Conservation (phyloP, 2,888 invertebrate genomes). For the Pachycephus smyrnensis region DNA sequence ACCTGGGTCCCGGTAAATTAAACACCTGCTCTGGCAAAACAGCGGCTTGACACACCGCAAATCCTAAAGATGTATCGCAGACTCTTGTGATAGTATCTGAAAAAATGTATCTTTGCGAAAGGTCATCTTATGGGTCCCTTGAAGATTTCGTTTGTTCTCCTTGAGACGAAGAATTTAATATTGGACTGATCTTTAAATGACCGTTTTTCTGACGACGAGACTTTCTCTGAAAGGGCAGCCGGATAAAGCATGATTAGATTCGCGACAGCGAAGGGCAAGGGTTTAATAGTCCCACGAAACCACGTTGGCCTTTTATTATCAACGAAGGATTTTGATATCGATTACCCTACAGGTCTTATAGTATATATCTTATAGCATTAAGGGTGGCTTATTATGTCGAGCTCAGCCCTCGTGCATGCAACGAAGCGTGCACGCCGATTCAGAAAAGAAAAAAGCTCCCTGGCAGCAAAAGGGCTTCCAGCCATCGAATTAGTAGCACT, state of each 20-base stretch:
- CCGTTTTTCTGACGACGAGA: neutral
- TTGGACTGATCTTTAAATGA: neutral
- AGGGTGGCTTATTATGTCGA: neutral
- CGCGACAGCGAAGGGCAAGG: neutral
- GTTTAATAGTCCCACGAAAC: neutral
- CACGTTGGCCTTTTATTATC: neutral
- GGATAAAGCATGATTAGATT: neutral
- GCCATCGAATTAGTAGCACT: neutral
- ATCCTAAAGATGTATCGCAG: neutral
- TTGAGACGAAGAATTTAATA: neutral
- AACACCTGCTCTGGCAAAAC: constrained; percentile 56
- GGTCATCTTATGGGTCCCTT: neutral
- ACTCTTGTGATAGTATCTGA: neutral
- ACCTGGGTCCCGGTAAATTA: constrained; percentile 53
- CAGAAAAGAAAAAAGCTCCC: neutral
- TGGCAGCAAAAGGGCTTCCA: neutral
- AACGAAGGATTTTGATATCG: neutral
- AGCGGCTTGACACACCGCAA: constrained; percentile 12
- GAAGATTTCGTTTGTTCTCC: neutral
- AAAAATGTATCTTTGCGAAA: neutral
- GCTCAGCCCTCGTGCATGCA: constrained; percentile 5
- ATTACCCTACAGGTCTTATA: neutral
- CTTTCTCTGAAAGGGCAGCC: neutral
- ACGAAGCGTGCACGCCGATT: neutral
- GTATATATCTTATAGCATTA: neutral